Conservation (phyloP, 2,888 invertebrate genomes). For the Nephrotoma appendiculata region DNA sequence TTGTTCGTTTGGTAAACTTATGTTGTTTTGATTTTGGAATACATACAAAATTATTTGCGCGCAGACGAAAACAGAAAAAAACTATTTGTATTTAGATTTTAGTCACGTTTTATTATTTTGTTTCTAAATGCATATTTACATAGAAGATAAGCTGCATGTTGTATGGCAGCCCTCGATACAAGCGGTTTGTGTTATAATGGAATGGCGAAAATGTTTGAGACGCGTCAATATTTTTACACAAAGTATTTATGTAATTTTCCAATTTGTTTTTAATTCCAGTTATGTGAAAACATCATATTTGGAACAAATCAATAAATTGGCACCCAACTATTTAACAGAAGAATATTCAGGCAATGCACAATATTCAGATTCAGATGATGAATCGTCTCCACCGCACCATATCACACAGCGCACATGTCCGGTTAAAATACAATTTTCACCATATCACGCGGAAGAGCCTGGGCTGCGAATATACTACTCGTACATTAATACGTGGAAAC, state of each 20-base stretch:
- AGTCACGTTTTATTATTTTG: not conserved
- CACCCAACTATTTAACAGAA: slow-evolving; percentile 69
- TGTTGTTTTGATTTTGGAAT: not conserved
- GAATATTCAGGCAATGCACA: slow-evolving; percentile 46
- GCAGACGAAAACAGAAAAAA: not conserved
- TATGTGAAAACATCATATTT: slow-evolving; percentile 66
- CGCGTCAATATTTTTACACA: not conserved
- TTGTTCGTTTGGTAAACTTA: not conserved
- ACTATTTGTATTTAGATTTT: not conserved
- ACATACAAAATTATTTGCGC: not conserved
- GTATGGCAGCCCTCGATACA: not conserved
- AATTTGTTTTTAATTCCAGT: slow-evolving; percentile 24
- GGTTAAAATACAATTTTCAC: slow-evolving; percentile 46
- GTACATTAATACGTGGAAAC: slow-evolving; percentile 50
- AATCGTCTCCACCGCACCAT: slow-evolving; percentile 34
- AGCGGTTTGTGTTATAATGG: not conserved
- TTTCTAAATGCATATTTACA: not conserved
- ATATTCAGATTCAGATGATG: slow-evolving; percentile 37
- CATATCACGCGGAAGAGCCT: slow-evolving; percentile 47
- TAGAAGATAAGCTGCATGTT: not conserved
- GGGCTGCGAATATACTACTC: slow-evolving; percentile 51
- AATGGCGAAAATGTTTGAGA: not conserved
- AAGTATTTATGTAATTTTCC: not conserved
- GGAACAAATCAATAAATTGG: slow-evolving; percentile 63
- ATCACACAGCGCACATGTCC: slow-evolving; percentile 40